A percentile compares a stretch with the other conserved stretches of the same genome.
Conservation (phyloP, 2,113 vertebrate species). For the Indicator maculatus region DNA sequence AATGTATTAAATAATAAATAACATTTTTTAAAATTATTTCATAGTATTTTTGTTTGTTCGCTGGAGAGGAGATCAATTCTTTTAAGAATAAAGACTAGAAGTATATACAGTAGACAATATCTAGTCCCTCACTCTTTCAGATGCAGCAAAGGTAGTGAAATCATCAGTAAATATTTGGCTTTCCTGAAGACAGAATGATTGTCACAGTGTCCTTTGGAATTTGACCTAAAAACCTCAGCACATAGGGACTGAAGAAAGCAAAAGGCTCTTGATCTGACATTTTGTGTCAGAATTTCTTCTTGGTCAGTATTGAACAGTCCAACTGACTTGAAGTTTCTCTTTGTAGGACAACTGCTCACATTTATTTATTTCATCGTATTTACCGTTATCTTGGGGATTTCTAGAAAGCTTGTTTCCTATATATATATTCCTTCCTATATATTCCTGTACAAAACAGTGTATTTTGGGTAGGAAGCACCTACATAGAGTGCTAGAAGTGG, state of each 20-base stretch:
- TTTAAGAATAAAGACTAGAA: background rate
- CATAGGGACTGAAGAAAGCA: background rate
- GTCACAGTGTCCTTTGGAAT: background rate
- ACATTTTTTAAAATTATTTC: slow-evolving; percentile 63
- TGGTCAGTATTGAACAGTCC: background rate
- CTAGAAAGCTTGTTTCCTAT: background rate
- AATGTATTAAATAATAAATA: slow-evolving; percentile 73
- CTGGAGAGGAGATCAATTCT: slow-evolving; percentile 38
- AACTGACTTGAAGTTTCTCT: background rate
- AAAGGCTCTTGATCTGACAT: background rate
- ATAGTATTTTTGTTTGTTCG: slow-evolving; percentile 29
- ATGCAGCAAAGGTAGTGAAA: background rate
- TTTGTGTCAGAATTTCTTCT: background rate
- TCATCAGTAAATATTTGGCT: background rate
- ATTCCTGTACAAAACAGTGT: background rate
- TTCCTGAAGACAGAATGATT: background rate
- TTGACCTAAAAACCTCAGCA: background rate
- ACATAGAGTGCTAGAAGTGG: background rate
- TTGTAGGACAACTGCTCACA: background rate
- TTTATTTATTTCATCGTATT: background rate
- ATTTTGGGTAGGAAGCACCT: background rate
- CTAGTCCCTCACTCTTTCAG: background rate
- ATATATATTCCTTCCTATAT: background rate
- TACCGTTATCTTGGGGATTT: background rate
- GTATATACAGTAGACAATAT: background rate